Base-by-base conservation (phyloP, 2,113 vertebrate genomes). In the Cebus imitator region DNA sequence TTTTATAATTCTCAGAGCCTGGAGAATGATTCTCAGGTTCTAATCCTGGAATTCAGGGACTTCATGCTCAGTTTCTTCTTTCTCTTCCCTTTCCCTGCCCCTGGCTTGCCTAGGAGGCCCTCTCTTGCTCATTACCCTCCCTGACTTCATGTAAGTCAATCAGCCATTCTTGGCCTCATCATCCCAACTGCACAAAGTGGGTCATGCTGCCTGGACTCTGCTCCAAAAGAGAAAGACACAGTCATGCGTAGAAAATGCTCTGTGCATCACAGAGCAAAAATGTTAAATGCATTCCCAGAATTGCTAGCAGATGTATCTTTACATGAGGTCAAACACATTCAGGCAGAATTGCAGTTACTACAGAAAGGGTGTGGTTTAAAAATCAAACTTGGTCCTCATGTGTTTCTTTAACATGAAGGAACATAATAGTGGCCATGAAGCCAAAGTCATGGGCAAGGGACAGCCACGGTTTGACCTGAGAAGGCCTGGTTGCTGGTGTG, bases 231-330 rank as follows among this genome's bases (percentile, higher is more conserved):
- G 75, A 82, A 82, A 58, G 57, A 70, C n/a, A 2, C 4, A 18
- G 83, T 83, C 40, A 35, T 73, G 32, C 87, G 23, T 18, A 55
- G 52, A 66, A 93, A 93, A 94, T 5, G 66, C 91, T 87, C 58
- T 2, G 25, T 40, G 32, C 73, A 13, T 93, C 73, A 90, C 25
- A 35, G 52, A 91, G 55, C 55, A 89, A 80, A 79, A 86, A 82
- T 68, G 81, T 35, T 57, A 20, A 50, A 4, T 30, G 55, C 87
- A 80, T 64, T 80, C 92, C 72, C 55, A 17, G 89, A 81, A 87
- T 75, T 73, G 83, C 94, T 52, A 81, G 85, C 84, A 86, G 92
- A 85, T 90, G 84, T 75, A 4, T 86, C 80, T 40, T 61, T 70
- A 92, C 84, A 50, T 68, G 96, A 79, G 52, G 89, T 55, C 79